A percentile compares a stretch with the other conserved stretches of the same genome.
Conservation (phyloP, 2,888 invertebrate genomes). For the Acronicta psi region DNA sequence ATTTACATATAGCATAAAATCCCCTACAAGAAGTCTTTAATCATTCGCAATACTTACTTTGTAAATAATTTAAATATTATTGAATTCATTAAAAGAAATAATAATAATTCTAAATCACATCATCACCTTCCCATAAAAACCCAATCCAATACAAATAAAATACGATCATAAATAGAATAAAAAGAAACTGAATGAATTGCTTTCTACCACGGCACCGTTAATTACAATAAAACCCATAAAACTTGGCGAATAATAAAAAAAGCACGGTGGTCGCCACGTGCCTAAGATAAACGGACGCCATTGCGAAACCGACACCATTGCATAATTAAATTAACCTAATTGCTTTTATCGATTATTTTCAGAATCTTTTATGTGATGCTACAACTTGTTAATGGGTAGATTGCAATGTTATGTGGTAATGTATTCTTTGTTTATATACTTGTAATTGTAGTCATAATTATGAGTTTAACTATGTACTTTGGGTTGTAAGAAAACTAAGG, state of each 20-base stretch:
- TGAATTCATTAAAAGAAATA: not conserved
- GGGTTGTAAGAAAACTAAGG: no score
- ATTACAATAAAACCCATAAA: conserved; percentile 47
- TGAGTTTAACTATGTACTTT: no score
- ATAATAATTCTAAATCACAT: conserved; percentile 16
- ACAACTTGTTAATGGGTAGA: conserved; percentile 28
- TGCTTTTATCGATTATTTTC: conserved; percentile 41
- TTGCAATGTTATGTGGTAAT: conserved; percentile 9
- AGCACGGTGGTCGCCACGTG: conserved; percentile 44
- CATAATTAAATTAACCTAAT: conserved; percentile 51
- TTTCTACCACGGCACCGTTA: conserved; percentile 21
- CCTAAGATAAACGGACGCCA: conserved; percentile 23
- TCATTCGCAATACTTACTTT: no score
- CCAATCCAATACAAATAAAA: conserved; percentile 12
- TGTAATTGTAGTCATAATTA: no score
- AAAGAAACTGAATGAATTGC: conserved; percentile 31
- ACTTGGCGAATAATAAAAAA: conserved; percentile 24
- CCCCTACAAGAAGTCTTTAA: no score
- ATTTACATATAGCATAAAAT: no score
- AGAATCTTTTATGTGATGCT: conserved; percentile 32
- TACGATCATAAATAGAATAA: conserved; percentile 28
- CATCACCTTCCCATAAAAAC: conserved; percentile 7
- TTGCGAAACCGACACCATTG: conserved; percentile 16
- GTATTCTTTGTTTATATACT: not conserved
- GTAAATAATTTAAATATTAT: no score